Evolutionary conservation across 2,113 vertebrate species (phyloP), one percentile per base, ranked within the genome.

Genomic region (Podarcis muralis): DNA sequence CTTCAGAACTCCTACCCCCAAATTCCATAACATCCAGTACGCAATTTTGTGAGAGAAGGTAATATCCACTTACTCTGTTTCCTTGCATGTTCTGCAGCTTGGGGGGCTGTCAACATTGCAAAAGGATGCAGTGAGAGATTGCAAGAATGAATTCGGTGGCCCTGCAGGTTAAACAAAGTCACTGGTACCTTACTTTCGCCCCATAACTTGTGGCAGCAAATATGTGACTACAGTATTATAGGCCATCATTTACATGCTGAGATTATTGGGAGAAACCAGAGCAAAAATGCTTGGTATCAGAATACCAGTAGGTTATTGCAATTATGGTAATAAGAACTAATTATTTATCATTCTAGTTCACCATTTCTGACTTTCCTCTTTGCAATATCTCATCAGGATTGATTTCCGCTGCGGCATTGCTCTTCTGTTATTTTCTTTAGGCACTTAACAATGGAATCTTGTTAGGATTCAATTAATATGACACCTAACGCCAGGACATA

Each of bases 41-140:
- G 2, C 48, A 48, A 20, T 30, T 65, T 25, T 18, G 4, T 37
- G 16, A 71, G 1, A n/a, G 69, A 32, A 48, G 66, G 8, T 86
- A n/a, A 87, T 83, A 88, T 3, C 37, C 76, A 68, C 97, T 98
- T 87, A 98, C 98, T 97, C 92, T 97, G 96, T 79, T 97, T 97
- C 95, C 69, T 90, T 88, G 96, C 96, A 68, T 96, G 95, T 22
- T 97, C 94, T 71, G 97, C 96, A 6, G 97, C 98, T 88, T 97
- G 96, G 88, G 97, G 97, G 0, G 98, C 98, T 32, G 95, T 96
- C 40, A 99, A 93, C 98, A 98, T 98, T 80, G 98, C 98, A 85
- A 97, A 97, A 5, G 97, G 98, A 87, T 98, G 98, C 94, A 97
- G 92, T 82, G 97, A 98, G 25, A 98, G 94, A 37, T 92, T 97